Base-by-base conservation (phyloP, 2,797 vertebrate genomes). In the Neostethus bicornis region DNA sequence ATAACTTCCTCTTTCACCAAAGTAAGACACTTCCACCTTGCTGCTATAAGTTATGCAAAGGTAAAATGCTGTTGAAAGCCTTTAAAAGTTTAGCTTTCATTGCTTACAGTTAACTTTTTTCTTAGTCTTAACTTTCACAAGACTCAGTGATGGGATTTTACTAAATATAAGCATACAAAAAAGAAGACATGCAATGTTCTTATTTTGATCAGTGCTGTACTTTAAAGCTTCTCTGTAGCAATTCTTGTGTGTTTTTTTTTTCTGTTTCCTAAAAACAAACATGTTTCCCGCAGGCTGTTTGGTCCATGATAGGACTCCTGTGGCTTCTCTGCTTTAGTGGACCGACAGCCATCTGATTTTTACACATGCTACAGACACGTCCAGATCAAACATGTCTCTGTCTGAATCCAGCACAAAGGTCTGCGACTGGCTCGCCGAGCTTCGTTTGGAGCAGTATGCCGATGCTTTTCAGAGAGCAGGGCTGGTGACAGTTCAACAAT, bases 381-480 rank as follows among this genome's bases (percentile, higher is more conserved):
- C 49, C 46, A 34, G 41, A 42, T 13, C 48, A 23, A n/a, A 31
- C 54, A 83, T 86, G 84, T 83, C 77, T 51, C 57, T 85, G 0
- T 58, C 59, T 0, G 92, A 91, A 8, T 54, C 54, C 0, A 74
- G 62, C 0, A 35, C 84, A n/a, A 82, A 89, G 0, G 90, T 97
- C 57, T 73, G 66, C 0, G 85, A 93, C 51, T 98, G 96, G 96
- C 85, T 98, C 3, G 85, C 78, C 0, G 79, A 87, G 0, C 88
- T 98, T 26, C 95, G 91, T 21, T 90, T 98, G 3, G 95, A 96
- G 38, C 96, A 96, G 84, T 98, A 98, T 17, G 52, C 56, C 0
- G 67, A 85, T 0, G 83, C 60, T n/a, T 97, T 98, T 37, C 87
- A 79, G 49, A 87, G 69, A 4, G 79, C 83, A 0, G 90, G 92